Evolutionary conservation across 2,113 vertebrate species (phyloP), one percentile per base, ranked within the genome.

Genomic region (Sylvicapra grimmia): DNA sequence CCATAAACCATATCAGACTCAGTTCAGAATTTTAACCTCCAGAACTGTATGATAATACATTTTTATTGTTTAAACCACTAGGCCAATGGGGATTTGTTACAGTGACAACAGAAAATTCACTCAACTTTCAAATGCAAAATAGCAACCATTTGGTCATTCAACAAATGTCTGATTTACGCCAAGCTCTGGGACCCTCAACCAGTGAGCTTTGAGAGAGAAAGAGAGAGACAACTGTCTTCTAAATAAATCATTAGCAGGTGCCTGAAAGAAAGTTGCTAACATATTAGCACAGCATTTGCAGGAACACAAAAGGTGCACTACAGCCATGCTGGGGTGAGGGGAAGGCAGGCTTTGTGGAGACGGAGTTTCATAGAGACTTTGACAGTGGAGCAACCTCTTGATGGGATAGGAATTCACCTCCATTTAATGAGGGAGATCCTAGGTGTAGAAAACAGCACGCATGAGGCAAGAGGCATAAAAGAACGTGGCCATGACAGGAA

Each of bases 121-220:
- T 12, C 31, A 82, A 63, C 14, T 86, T 95, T 9, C 33, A 86
- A 63, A 80, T 53, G 31, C 31, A 82, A 95, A 92, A 59, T 18
- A 33, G 72, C 18, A 2, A 29, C 80, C 47, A 53, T 65, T 75
- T 25, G 58, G 44, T 44, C 63, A 89, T 56, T 88, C 31, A 90
- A 31, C 10, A 95, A 90, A 88, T n/a, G 18, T 13, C 72, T 86
- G 47, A 53, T 68, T 77, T 79, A 53, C 53, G 44, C 61, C 72
- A 29, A 86, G 27, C 21, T 75, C 77, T n/a, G 51, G 18, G 44
- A 40, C 13, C 36, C n/a, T 80, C 21, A 23, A 8, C 47, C 36
- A 63, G 47, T 61, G 68, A 89, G 11, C 15, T 9, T 27, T 31
- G 53, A 53, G 7, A 40, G n/a, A 65, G 63, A 68, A 33, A 65